A percentile compares a stretch with the other conserved stretches of the same genome.
Conservation (phyloP, 2,113 vertebrate species). For the Cochlearius cochlearius region DNA sequence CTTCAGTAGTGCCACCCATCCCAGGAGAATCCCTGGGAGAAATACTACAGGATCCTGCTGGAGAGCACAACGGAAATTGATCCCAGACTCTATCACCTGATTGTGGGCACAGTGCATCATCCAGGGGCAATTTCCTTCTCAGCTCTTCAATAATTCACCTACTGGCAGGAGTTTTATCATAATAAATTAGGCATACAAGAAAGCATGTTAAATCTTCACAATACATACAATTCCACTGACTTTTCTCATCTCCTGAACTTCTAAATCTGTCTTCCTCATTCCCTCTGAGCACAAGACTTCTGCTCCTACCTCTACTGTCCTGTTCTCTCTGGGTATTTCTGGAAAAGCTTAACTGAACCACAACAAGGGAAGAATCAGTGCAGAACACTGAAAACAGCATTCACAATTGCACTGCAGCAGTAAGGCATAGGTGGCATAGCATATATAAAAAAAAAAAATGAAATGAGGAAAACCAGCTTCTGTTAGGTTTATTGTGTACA, state of each 20-base stretch:
- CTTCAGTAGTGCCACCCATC: not conserved
- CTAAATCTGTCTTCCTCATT: not conserved
- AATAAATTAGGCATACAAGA: not conserved
- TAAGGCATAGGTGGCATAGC: not conserved
- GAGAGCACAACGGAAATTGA: not conserved
- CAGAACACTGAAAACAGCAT: not conserved
- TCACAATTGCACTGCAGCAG: not conserved
- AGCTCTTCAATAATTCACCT: slow-evolving; percentile 9
- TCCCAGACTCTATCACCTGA: not conserved
- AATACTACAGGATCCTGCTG: not conserved
- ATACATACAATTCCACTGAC: not conserved
- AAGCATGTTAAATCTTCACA: not conserved
- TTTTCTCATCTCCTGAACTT: not conserved
- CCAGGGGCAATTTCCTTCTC: not conserved
- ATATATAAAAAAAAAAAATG: not conserved
- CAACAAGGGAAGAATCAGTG: not conserved
- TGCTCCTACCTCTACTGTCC: not conserved
- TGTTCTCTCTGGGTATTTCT: not conserved
- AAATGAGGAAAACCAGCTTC: not conserved
- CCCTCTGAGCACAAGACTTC: not conserved
- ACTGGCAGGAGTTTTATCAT: not conserved
- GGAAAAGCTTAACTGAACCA: not conserved
- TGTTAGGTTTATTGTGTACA: not conserved
- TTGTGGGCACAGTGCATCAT: not conserved
- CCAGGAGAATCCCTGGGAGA: not conserved